Conservation (phyloP, 2,113 vertebrate species). For the Ancistrus triradiatus region DNA sequence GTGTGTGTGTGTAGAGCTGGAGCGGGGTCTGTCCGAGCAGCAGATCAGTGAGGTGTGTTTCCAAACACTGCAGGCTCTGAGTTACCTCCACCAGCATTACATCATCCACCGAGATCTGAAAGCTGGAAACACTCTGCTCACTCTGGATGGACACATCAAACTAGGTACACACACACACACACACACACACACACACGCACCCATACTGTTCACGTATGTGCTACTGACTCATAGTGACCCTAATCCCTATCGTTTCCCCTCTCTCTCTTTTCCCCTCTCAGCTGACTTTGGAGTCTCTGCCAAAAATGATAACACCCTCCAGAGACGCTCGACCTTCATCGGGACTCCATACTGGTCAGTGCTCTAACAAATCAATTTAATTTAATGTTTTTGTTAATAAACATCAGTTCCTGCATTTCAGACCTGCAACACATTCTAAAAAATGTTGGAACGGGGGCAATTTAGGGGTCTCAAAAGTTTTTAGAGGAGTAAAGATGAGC, state of each 20-base stretch:
- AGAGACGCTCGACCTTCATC: slow-evolving; percentile 64
- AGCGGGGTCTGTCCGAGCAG: slow-evolving; percentile 58
- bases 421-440: too few relatives aligned
- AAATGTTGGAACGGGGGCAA: too few relatives aligned
- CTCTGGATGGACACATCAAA: slow-evolving; percentile 62
- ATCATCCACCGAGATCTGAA: slow-evolving; percentile 71
- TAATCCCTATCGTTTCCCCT: not conserved
- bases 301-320: slow-evolving; percentile 59
- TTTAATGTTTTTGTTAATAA: too few relatives aligned
- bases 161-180: slow-evolving; percentile 52
- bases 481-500: too few relatives aligned
- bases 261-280: slow-evolving; percentile 22
- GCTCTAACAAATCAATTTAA: too few relatives aligned
- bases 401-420: too few relatives aligned
- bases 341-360: slow-evolving; percentile 69
- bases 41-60: slow-evolving; percentile 65
- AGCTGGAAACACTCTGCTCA: slow-evolving; percentile 67
- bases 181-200: slow-evolving; percentile 4
- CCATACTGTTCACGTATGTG: not conserved
- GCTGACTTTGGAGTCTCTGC: slow-evolving; percentile 71
- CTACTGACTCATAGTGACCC: not conserved
- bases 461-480: too few relatives aligned
- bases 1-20: slow-evolving; percentile 56
- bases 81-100: slow-evolving; percentile 60
- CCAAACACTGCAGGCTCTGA: slow-evolving; percentile 63